phyloP scores from a whole-genome alignment of 2,888 invertebrate species.

The Synergus gifuensis region DNA sequence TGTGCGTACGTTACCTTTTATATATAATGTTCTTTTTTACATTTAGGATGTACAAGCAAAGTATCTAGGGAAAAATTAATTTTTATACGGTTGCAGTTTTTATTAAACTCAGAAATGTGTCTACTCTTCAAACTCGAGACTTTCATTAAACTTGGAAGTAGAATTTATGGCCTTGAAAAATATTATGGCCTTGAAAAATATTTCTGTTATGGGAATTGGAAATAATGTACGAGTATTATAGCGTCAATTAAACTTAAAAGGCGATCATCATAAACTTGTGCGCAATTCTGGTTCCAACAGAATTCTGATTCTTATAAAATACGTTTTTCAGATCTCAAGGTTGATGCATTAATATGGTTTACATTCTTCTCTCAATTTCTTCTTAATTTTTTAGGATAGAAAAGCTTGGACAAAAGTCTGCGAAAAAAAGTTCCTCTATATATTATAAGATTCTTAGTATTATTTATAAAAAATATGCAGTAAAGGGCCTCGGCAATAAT shows the following conservation, averaged over 20 bases:
- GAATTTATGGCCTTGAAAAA: conserved; percentile 1
- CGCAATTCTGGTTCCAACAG: not conserved
- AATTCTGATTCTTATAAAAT: not conserved
- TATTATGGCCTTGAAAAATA: not conserved
- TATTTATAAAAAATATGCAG: not conserved
- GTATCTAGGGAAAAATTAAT: not conserved
- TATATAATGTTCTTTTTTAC: not conserved
- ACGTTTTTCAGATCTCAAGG: not conserved
- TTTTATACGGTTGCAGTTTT: not conserved
- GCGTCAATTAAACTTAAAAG: conserved; percentile 8
- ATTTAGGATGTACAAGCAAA: not conserved
- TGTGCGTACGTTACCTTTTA: not conserved
- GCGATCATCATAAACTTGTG: not conserved
- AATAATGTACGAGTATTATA: conserved; percentile 21
- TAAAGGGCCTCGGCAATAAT: not conserved
- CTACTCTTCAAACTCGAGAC: not conserved
- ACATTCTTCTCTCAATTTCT: not conserved
- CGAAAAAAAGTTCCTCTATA: not conserved
- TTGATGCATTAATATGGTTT: too few species aligned
- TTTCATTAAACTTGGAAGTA: not conserved
- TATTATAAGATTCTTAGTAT: not conserved
- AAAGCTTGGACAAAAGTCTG: not conserved
- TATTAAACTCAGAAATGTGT: not conserved
- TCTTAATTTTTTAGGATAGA: not conserved
- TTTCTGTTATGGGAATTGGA: not conserved